phyloP scores from a whole-genome alignment of 2,797 vertebrate species.

The Dromococcyx pavoninus region DNA sequence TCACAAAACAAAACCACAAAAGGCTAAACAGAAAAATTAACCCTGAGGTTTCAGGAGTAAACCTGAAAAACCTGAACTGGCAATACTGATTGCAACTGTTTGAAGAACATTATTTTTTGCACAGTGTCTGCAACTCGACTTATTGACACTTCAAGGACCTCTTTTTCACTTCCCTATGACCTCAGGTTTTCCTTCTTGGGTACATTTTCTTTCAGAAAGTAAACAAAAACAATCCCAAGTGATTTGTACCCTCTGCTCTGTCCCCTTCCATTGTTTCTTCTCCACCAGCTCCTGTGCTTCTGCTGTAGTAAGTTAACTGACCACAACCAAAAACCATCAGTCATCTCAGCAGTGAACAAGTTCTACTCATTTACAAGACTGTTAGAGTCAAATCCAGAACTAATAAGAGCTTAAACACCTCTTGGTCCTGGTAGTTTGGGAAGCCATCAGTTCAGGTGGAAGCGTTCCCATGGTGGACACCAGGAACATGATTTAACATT shows the following conservation, averaged over 20 bases:
- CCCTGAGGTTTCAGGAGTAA: neutral
- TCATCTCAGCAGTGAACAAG: neutral
- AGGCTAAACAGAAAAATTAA: neutral
- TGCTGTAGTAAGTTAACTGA: neutral
- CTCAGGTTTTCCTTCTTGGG: neutral
- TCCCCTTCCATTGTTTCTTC: neutral
- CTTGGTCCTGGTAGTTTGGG: neutral
- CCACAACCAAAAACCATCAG: neutral
- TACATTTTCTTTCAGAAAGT: neutral
- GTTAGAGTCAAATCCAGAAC: neutral
- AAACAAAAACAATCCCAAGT: rapidly evolving
- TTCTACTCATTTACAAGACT: neutral
- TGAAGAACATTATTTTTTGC: neutral
- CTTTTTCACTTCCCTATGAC: neutral
- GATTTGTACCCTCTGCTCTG: neutral
- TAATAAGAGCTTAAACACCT: neutral
- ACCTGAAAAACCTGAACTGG: neutral
- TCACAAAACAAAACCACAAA: neutral
- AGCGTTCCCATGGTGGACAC: neutral
- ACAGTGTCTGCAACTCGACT: neutral
- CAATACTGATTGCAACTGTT: neutral
- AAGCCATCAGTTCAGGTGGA: neutral
- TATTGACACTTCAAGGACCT: neutral
- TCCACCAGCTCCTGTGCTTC: neutral
- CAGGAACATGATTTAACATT: neutral